These are phyloP conservation scores for Drosophila ficusphila DNA, from an alignment of 1,140 invertebrate species.

Conservation along the genomic window DNA sequence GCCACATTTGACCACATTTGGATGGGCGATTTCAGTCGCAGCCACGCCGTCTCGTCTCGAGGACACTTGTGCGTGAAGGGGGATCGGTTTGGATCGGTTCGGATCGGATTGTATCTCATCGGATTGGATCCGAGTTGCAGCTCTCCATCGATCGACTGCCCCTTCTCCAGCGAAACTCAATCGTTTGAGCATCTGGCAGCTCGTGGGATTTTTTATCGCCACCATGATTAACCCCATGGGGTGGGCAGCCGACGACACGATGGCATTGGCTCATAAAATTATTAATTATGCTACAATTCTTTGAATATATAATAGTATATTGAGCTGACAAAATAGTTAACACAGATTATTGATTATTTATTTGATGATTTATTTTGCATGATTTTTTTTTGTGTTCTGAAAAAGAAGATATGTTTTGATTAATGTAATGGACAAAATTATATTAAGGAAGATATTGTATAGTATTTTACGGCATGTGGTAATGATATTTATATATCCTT, in stretches of 20 bases:
- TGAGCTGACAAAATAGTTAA: background rate
- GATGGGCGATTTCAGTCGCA: constrained; percentile 48
- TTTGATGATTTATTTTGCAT: background rate
- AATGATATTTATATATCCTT: too few species aligned
- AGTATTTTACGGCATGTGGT: too few species aligned
- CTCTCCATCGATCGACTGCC: constrained; percentile 15
- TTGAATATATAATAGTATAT: background rate
- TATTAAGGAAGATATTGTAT: too few species aligned
- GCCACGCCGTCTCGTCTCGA: constrained; percentile 47
- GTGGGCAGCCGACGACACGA: constrained; percentile 1
- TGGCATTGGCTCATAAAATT: background rate
- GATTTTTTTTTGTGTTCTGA: too few species aligned
- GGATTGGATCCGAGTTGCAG: background rate
- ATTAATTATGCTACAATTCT: background rate
- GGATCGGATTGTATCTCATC: background rate
- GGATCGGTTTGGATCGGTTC: background rate
- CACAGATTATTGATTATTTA: background rate
- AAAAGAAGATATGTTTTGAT: background rate
- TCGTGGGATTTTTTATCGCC: constrained; percentile 55
- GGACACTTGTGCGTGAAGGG: constrained; percentile 36
- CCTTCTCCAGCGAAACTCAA: background rate
- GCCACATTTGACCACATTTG: constrained; percentile 78
- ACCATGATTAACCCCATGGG: constrained; percentile 52
- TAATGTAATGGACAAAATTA: background rate
- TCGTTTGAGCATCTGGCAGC: constrained; percentile 28